These are phyloP conservation scores for Lysandra bellargus DNA, from an alignment of 2,888 invertebrate species.

Conservation along the genomic window DNA sequence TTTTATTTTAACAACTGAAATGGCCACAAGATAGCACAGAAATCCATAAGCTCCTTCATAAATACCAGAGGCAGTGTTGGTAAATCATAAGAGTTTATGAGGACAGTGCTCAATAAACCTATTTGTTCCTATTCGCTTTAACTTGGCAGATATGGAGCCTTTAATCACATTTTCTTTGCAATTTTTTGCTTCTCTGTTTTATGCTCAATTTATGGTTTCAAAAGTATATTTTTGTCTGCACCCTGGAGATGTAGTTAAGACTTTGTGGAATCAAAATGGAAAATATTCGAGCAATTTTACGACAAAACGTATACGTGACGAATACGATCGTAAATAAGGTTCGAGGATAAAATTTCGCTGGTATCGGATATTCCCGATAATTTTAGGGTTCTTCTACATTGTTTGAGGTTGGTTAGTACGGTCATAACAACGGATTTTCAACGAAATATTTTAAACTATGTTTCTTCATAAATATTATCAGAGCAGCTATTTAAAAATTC, in stretches of 20 bases:
- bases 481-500: too few species aligned
- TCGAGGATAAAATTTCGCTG: slow-evolving; percentile 33
- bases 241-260: neutral
- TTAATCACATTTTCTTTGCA: slow-evolving; percentile 72
- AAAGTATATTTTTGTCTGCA: slow-evolving; percentile 41
- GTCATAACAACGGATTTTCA: neutral
- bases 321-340: slow-evolving; percentile 35
- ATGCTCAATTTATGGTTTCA: slow-evolving; percentile 39
- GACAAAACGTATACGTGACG: slow-evolving; percentile 31
- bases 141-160: slow-evolving; percentile 67
- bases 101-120: slow-evolving; percentile 73
- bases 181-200: slow-evolving; percentile 40
- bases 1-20: too few species aligned
- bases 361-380: slow-evolving; percentile 32
- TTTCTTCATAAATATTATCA: too few species aligned
- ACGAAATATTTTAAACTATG: neutral
- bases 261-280: neutral
- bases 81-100: slow-evolving; percentile 70
- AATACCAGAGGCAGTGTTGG: slow-evolving; percentile 42
- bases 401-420: neutral
- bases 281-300: slow-evolving; percentile 32
- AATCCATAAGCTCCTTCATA: neutral
- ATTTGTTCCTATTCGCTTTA: slow-evolving; percentile 65
- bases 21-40: neutral
- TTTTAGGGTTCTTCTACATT: slow-evolving; percentile 13